phyloP scores from a whole-genome alignment of 2,888 invertebrate genomes.

The Dasysyrphus tricinctus region DNA sequence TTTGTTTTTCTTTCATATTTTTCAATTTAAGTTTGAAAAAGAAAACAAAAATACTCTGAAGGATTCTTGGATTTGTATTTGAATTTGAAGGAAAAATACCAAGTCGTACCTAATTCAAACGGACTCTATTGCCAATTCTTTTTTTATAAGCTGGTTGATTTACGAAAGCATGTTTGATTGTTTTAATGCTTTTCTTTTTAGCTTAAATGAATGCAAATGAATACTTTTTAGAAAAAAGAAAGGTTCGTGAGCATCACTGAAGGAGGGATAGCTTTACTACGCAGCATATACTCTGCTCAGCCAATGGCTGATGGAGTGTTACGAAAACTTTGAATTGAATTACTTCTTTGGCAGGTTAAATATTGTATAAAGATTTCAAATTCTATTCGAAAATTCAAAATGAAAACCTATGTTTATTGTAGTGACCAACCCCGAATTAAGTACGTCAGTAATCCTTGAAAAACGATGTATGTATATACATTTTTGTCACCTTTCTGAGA shows the following conservation, averaged over 20 bases:
- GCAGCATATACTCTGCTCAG: no score
- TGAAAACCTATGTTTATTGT: no score
- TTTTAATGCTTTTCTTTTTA: not conserved
- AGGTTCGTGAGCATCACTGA: not conserved
- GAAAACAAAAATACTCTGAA: constrained; percentile 17
- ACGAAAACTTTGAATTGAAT: no score
- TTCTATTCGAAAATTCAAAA: no score
- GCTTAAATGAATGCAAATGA: not conserved
- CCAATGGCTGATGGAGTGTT: no score
- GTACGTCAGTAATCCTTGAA: no score
- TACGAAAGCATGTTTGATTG: not conserved
- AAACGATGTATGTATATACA: no score
- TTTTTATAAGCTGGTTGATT: not conserved
- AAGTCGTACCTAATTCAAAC: constrained; percentile 14
- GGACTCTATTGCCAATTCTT: constrained; percentile 18
- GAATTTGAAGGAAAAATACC: constrained; percentile 2
- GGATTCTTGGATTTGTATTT: constrained; percentile 15
- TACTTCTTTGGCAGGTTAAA: no score
- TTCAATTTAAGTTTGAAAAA: constrained; percentile 35
- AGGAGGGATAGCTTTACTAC: no score
- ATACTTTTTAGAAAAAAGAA: not conserved
- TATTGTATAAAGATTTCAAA: no score
- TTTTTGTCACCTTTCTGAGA: no score
- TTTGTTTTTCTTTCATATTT: constrained; percentile 63
- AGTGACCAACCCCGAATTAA: no score